Percentiles rank a stretch among this genome's conserved stretches.
phyloP scores from a whole-genome alignment of 2,113 vertebrate species.

The Aspiorhynchus laticeps region DNA sequence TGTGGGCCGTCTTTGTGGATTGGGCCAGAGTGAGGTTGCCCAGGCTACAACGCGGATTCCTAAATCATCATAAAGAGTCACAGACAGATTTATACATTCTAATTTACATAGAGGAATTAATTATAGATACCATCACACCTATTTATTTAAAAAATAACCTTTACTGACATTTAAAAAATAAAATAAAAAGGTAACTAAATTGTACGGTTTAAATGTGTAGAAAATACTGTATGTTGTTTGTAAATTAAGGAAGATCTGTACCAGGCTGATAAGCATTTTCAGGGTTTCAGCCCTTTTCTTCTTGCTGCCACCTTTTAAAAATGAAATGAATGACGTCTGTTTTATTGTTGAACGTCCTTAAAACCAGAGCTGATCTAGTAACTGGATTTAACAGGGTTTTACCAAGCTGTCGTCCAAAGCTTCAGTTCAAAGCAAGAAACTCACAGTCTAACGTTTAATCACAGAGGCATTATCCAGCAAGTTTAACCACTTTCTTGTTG shows the following conservation, averaged over 20 bases:
- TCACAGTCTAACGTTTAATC: background rate
- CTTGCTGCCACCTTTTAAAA: background rate
- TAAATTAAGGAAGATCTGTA: background rate
- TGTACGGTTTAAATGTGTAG: background rate
- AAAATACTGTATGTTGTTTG: too few species aligned
- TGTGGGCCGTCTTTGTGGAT: conserved; percentile 81
- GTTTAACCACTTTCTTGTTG: conserved; percentile 88
- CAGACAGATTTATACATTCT: conserved; percentile 46
- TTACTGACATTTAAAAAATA: background rate
- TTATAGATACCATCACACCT: conserved; percentile 2
- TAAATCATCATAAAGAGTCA: conserved; percentile 51
- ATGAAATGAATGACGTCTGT: background rate
- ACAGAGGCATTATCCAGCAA: conserved; percentile 80
- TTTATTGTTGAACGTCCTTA: background rate
- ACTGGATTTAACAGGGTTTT: background rate
- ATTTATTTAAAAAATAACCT: background rate
- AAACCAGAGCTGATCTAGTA: conserved; percentile 1
- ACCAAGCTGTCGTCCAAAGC: background rate
- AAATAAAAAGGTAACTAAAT: background rate
- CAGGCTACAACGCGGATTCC: conserved; percentile 56
- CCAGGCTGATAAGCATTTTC: background rate
- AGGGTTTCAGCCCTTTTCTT: background rate
- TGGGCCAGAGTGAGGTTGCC: conserved; percentile 62
- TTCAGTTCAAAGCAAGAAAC: conserved; percentile 22
- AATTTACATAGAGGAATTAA: conserved; percentile 30